Evolutionary conservation across 2,888 invertebrate genomes (phyloP).

Genomic region (Rotaria macrura): DNA sequence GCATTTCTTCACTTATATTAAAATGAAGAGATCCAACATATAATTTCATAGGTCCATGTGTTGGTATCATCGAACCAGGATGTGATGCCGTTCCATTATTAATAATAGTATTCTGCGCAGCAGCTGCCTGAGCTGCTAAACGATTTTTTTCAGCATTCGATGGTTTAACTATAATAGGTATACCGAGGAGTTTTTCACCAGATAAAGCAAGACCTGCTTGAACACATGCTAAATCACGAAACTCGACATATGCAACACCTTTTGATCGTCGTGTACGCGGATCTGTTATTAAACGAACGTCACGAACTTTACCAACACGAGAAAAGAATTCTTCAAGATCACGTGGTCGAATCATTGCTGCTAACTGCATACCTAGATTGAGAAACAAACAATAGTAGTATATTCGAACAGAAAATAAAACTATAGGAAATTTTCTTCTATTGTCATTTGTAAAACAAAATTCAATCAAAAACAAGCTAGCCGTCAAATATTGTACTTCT

Average conservation of each 20-base stretch:
- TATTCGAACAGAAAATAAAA: no score
- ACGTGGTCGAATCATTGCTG: constrained; percentile 78
- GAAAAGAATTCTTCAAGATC: constrained; percentile 97
- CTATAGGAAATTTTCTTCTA: no score
- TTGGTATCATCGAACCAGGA: constrained; percentile 20
- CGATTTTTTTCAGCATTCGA: constrained; percentile 73
- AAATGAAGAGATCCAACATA: constrained; percentile 96
- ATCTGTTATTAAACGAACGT: constrained; percentile 93
- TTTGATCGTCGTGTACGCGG: constrained; percentile 96
- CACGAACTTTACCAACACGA: constrained; percentile 85
- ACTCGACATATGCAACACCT: constrained; percentile 99
- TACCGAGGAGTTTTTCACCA: constrained; percentile 65
- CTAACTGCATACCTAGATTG: constrained; percentile 69
- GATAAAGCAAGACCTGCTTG: constrained; percentile 75
- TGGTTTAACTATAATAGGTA: constrained; percentile 93
- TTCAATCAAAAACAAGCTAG: no score
- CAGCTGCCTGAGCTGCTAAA: constrained; percentile 39
- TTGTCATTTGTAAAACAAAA: no score
- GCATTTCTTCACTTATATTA: constrained; percentile 97
- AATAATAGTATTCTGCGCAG: not conserved
- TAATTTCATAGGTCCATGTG: constrained; percentile 83
- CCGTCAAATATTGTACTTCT: no score
- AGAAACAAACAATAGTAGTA: no score
- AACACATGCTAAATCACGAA: constrained; percentile 91
- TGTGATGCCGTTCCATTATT: constrained; percentile 36